phyloP scores from a whole-genome alignment of 2,888 invertebrate genomes.

The Ecdyonurus torrentis region DNA sequence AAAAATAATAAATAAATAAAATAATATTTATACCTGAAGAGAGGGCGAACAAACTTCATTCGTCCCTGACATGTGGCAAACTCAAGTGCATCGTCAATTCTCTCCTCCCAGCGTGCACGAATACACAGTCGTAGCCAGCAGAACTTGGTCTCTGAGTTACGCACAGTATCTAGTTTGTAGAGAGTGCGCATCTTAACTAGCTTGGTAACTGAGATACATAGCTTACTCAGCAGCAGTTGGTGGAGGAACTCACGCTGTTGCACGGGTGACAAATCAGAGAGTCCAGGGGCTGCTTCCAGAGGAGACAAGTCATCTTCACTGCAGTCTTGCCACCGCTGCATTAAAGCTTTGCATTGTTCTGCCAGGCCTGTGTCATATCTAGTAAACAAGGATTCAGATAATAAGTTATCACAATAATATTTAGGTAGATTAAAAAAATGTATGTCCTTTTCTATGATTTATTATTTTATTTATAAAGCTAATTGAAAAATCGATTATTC shows the following conservation, averaged over 20 bases:
- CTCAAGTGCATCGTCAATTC: slow-evolving; percentile 46
- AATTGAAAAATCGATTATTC: no score
- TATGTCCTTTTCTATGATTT: neutral
- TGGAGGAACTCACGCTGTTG: slow-evolving; percentile 54
- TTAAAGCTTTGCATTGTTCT: slow-evolving; percentile 38
- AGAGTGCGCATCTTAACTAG: slow-evolving; percentile 40
- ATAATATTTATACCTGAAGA: slow-evolving; percentile 43
- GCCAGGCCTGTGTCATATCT: slow-evolving; percentile 53
- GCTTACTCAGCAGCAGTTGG: slow-evolving; percentile 38
- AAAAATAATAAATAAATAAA: neutral
- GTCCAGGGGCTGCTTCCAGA: slow-evolving; percentile 33
- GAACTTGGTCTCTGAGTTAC: slow-evolving; percentile 61
- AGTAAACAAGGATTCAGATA: slow-evolving; percentile 6
- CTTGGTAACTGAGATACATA: slow-evolving; percentile 35
- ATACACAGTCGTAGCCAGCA: slow-evolving; percentile 63
- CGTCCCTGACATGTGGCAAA: slow-evolving; percentile 76
- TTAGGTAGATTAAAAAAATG: neutral
- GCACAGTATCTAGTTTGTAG: slow-evolving; percentile 44
- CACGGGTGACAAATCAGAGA: slow-evolving; percentile 36
- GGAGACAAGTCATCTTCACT: slow-evolving; percentile 22
- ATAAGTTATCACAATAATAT: neutral
- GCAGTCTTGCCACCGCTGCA: slow-evolving; percentile 37
- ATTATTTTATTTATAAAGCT: neutral
- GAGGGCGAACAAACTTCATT: slow-evolving; percentile 79
- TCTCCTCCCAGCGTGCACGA: slow-evolving; percentile 48